Percentiles rank a stretch among this genome's conserved stretches.
Evolutionary conservation across 2,797 vertebrate genomes (phyloP).

Genomic region (Amblyopsis hoosieri): DNA sequence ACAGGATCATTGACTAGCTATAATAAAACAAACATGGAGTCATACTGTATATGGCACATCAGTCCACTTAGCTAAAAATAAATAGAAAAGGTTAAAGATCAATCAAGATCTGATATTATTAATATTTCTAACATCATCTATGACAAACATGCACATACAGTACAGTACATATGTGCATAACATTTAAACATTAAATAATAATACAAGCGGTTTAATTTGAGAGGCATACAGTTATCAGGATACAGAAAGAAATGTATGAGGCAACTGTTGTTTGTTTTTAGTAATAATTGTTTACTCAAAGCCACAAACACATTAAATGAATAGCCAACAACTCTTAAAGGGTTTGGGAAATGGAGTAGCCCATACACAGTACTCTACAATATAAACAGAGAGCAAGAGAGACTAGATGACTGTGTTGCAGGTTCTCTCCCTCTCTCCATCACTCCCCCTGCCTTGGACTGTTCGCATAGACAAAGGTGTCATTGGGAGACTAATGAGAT

Average conservation of each 20-base stretch:
- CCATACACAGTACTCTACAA: too few relatives aligned
- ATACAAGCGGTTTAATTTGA: background rate
- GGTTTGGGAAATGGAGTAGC: too few relatives aligned
- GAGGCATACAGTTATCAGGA: background rate
- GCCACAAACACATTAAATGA: slow-evolving; percentile 54
- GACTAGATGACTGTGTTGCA: slow-evolving; percentile 28
- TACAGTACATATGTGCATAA: too few relatives aligned
- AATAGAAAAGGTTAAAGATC: too few relatives aligned
- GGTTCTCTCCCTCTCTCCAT: slow-evolving; percentile 18
- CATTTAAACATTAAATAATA: background rate
- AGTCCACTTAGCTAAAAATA: slow-evolving; percentile 3
- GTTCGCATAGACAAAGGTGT: slow-evolving; percentile 63
- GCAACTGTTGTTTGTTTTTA: slow-evolving; percentile 27
- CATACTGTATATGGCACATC: background rate
- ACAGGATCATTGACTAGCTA: slow-evolving; percentile 20
- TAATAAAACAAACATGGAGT: slow-evolving; percentile 3
- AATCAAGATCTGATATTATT: too few relatives aligned
- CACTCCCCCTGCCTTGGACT: slow-evolving; percentile 25
- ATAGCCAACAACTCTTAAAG: slow-evolving; percentile 35
- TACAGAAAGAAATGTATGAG: slow-evolving; percentile 36
- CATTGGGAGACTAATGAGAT: slow-evolving; percentile 75
- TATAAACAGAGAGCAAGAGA: slow-evolving; percentile 22
- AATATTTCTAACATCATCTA: too few relatives aligned
- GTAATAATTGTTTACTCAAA: slow-evolving; percentile 49
- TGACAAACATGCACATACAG: too few relatives aligned